Base-by-base conservation (phyloP, 2,797 vertebrate genomes). In the Schizothorax lantsangensis region DNA sequence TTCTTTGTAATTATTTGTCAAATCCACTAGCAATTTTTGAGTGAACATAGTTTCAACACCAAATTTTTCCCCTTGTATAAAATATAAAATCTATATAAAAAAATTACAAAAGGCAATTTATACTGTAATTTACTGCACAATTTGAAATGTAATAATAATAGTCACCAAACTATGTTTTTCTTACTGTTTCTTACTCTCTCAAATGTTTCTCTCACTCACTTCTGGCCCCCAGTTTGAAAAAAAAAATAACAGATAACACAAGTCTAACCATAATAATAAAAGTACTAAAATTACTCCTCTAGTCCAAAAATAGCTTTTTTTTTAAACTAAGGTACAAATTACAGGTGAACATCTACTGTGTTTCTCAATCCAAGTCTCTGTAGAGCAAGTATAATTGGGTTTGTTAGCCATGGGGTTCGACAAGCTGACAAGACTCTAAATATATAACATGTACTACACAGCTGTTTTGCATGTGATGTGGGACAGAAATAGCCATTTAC, bases 401-500 rank as follows among this genome's bases (percentile, higher is more conserved):
- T 91, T 90, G 92, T 93, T 91, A 90, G 92, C 92, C 92, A 78
- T 90, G 92, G 83, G 89, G 81, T 91, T 91, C 81, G 73, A 94
- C 92, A 73, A 88, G 89, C 92, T 94, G 92, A 93, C 92, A 94
- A 93, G 93, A 92, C 90, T 79, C 94, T 94, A 95, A 95, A 95
- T 95, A 95, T 95, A 96, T 91, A 91, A 90, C 82, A 92, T 89
- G 92, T 91, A 95, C 93, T 90, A 93, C 94, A 94, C 95, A 95
- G 95, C 95, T 95, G 95, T 95, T 95, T 94, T 95, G 95, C 95
- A 96, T 96, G 96, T 96, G 95, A 96, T 95, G 91, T 89, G 91
- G 87, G 92, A 93, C 93, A 91, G 91, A 95, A 95, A 96, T 94
- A 95, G 94, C 75, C 33, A 23, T 90, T 90, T 62, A 90, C 91